A percentile compares a stretch with the other conserved stretches of the same genome.
Evolutionary conservation across 2,113 vertebrate genomes (phyloP).

Genomic region (Zapus hudsonius): DNA sequence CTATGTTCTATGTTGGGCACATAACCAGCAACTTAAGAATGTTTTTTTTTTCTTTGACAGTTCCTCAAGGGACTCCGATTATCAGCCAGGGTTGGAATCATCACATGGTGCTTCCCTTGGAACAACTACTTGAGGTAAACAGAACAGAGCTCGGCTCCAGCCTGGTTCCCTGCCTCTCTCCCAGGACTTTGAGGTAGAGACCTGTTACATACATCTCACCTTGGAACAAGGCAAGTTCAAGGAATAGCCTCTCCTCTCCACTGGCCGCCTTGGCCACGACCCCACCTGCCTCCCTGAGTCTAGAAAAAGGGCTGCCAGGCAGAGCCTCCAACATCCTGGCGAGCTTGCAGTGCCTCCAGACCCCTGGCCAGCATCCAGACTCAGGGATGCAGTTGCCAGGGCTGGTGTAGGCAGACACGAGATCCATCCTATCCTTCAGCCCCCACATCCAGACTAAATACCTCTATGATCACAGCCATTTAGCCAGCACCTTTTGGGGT

Average conservation of each 20-base stretch:
- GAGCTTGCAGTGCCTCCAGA: not conserved
- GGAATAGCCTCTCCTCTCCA: not conserved
- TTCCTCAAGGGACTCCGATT: not conserved
- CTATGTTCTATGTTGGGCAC: not conserved
- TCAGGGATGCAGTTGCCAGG: not conserved
- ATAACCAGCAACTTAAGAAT: not conserved
- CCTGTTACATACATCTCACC: not conserved
- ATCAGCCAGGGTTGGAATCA: constrained; percentile 11
- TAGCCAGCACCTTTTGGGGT: constrained; percentile 8
- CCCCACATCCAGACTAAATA: not conserved
- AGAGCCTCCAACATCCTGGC: not conserved
- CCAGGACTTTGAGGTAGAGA: not conserved
- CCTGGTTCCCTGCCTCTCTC: not conserved
- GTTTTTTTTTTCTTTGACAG: not conserved
- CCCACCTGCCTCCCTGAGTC: not conserved
- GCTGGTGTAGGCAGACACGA: not conserved
- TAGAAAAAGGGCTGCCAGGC: not conserved
- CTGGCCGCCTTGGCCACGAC: not conserved
- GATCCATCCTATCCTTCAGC: not conserved
- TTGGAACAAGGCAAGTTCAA: not conserved
- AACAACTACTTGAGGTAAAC: not conserved
- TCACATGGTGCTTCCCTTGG: not conserved
- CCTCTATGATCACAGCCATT: not conserved
- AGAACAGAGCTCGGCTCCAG: not conserved
- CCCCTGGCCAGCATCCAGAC: not conserved